Percentiles rank a stretch among this genome's conserved stretches.
Evolutionary conservation across 2,888 invertebrate genomes (phyloP).

Genomic region (Ichneumoninae sp.): DNA sequence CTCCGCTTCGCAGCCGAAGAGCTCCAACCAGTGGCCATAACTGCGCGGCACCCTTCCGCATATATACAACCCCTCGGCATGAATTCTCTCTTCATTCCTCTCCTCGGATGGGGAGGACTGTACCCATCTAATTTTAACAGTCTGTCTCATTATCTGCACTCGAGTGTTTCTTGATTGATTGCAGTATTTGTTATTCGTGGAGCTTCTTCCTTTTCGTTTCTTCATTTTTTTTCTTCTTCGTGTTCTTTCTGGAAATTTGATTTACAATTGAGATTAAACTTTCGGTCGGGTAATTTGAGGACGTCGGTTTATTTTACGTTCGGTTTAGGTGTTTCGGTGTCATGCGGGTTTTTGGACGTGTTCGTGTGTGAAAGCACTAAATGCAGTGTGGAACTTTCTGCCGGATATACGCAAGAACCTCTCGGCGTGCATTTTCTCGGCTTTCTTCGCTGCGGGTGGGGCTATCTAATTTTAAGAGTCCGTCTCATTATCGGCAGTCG

Average conservation of each 20-base stretch:
- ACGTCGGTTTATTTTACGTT: background rate
- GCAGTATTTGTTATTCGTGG: background rate
- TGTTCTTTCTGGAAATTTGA: background rate
- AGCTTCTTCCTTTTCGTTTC: background rate
- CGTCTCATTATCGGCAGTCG: constrained; percentile 50
- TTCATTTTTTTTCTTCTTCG: background rate
- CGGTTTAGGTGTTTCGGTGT: constrained; percentile 8
- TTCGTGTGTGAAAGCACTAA: too few relatives aligned
- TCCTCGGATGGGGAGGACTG: background rate
- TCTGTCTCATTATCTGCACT: constrained; percentile 54
- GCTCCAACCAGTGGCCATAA: constrained; percentile 43
- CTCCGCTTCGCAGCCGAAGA: constrained; percentile 26
- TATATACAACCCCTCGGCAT: constrained; percentile 42
- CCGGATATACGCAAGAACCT: background rate
- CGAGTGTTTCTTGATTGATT: constrained; percentile 16
- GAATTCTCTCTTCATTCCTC: constrained; percentile 66
- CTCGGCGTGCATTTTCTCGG: constrained; percentile 59
- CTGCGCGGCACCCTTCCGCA: constrained; percentile 31
- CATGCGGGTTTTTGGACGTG: background rate
- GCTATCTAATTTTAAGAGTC: constrained; percentile 53
- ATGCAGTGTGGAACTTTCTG: too few relatives aligned
- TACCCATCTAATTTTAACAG: constrained; percentile 54
- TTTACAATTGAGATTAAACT: constrained; percentile 17
- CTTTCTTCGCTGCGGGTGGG: constrained; percentile 39
- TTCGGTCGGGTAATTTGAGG: constrained; percentile 9